Evolutionary conservation across 2,113 vertebrate species (phyloP), one percentile per base, ranked within the genome.

Genomic region (Reinhardtius hippoglossoides): DNA sequence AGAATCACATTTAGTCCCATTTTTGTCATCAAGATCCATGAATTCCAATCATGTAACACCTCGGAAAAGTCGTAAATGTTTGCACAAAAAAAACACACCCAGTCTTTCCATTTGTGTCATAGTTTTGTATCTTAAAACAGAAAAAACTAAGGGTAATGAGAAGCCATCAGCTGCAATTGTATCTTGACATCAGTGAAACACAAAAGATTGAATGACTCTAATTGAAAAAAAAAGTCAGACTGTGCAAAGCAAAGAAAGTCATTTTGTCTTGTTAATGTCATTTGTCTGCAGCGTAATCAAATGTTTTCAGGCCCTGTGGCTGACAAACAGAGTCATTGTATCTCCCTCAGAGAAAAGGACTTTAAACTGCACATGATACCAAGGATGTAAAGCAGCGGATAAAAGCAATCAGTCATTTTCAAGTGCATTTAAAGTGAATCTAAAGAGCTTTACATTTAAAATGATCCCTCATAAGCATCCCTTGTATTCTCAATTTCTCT

Each of bases 121-220:
- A n/a, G n/a, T n/a, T n/a, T n/a, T n/a, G n/a, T n/a, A n/a, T n/a
- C n/a, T n/a, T n/a, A n/a, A n/a, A n/a, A n/a, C n/a, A n/a, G n/a
- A n/a, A n/a, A n/a, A n/a, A n/a, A n/a, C n/a, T n/a, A n/a, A n/a
- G n/a, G n/a, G n/a, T 48, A 48, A 16, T 6, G 50, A 42, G 62
- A 81, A 83, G 65, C 83, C 59, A 88, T 76, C 65, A 70, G 81
- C 65, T 68, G 20, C 72, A 77, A 48, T 84, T 89, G 69, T 16
- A 60, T 83, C 62, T 67, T 59, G 56, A 87, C 88, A 81, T 62
- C 31, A 15, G 9, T 5, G 16, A 71, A 37, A 46, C 3, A 2
- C 3, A 62, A 70, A 65, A 26, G 55, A 20, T 50, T 50, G 15
- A 46, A 46, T 14, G 10, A 46, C 44, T 14, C 3, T 42, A 42